phyloP scores from a whole-genome alignment of 2,113 vertebrate species.

The Neogobius melanostomus region DNA sequence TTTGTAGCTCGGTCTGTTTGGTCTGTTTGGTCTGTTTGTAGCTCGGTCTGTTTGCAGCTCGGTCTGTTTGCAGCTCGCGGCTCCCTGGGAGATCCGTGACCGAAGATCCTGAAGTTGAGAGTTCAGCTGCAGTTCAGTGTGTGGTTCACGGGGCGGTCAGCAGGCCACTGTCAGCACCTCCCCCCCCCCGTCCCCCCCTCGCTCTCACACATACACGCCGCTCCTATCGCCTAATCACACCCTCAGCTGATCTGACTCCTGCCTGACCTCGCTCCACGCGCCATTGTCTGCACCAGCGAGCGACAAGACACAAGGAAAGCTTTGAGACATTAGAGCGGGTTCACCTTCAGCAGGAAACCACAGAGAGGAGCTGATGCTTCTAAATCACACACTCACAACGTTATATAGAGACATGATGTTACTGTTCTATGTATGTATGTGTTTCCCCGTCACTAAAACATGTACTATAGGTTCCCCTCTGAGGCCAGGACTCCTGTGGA shows the following conservation, averaged over 20 bases:
- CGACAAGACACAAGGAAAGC: not conserved
- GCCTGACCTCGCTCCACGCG: not conserved
- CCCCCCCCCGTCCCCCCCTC: not conserved
- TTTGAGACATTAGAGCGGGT: too few species aligned
- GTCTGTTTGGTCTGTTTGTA: conserved; percentile 25
- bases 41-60: conserved; percentile 48
- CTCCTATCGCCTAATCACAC: not conserved
- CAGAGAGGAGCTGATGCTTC: too few species aligned
- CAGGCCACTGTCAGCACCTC: conserved; percentile 47
- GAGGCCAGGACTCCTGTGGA: too few species aligned
- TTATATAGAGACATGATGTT: too few species aligned
- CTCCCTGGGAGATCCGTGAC: conserved; percentile 76
- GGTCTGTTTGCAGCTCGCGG: conserved; percentile 32
- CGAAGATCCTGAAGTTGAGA: conserved; percentile 75
- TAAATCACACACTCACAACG: too few species aligned
- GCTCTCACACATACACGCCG: not conserved
- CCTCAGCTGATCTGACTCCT: not conserved
- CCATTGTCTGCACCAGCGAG: not conserved
- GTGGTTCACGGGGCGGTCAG: conserved; percentile 79
- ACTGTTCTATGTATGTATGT: too few species aligned
- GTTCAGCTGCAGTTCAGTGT: conserved; percentile 81
- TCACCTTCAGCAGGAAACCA: too few species aligned
- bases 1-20: conserved; percentile 6
- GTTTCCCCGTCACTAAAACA: too few species aligned
- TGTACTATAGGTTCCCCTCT: too few species aligned